phyloP scores from a whole-genome alignment of 2,888 invertebrate species.

The Pseudococcus longispinus region DNA sequence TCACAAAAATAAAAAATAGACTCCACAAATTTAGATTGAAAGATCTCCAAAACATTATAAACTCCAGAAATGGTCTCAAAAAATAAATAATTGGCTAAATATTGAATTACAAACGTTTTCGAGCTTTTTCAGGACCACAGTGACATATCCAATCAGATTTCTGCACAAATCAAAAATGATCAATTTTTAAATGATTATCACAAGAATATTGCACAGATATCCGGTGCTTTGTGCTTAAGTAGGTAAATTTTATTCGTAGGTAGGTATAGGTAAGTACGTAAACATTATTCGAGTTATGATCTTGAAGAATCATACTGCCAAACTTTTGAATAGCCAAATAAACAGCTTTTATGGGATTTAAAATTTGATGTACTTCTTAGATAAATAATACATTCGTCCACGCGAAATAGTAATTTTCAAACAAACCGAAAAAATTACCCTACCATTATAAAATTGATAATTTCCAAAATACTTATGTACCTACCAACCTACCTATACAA shows the following conservation, averaged over 20 bases:
- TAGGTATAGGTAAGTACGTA: background rate
- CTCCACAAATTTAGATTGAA: too few relatives aligned
- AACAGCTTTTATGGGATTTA: background rate
- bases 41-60: too few relatives aligned
- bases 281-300: background rate
- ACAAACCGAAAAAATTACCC: background rate
- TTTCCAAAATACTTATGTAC: background rate
- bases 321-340: background rate
- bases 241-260: background rate
- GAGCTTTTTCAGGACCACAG: too few relatives aligned
- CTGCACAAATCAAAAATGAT: too few relatives aligned
- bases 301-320: background rate
- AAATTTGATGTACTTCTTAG: background rate
- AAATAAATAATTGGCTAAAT: background rate
- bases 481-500: too few relatives aligned
- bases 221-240: background rate
- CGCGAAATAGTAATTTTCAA: background rate
- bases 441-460: background rate
- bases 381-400: background rate
- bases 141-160: too few relatives aligned
- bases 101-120: too few relatives aligned
- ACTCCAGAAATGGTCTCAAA: background rate
- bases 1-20: too few relatives aligned
- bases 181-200: too few relatives aligned
- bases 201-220: background rate